Evolutionary conservation across 53 echinoderm and acorn worm genomes (phyloP), one percentile per base, ranked within the genome.

Genomic region (Actinopyga echinites): DNA sequence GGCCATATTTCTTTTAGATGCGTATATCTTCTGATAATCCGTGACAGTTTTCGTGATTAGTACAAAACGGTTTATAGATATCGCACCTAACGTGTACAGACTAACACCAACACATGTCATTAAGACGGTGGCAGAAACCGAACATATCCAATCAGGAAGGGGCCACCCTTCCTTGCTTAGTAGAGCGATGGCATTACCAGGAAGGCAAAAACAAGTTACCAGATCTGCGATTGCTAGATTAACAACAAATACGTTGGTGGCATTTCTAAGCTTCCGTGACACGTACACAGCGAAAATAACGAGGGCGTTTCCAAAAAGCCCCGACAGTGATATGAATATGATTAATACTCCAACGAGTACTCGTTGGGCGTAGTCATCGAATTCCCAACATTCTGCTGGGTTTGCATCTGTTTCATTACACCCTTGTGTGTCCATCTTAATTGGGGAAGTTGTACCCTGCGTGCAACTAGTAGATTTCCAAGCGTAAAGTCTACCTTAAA

Each of bases 241-340:
- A 34, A 95, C 92, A 86, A 95, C 95, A 53, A 95, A 95, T 10
- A 95, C 95, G 65, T 95, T 95, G 22, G 95, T 95, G 30, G 90
- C 88, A 12, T 92, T 95, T 52, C 95, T 84, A 45, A 95, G 95
- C 86, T 95, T 95, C 25, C 95, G 43, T 1, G 95, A 95, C 64
- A 92, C 43, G 35, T 87, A 83, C 8, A 95, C 95, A 36, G 95
- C 90, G 21, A 88, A 92, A 49, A 95, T 95, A 60, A 95, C 95
- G 15, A 95, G 74, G 24, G 86, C 85, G 64, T 95, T 95, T 8
- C 95, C 95, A 37, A 88, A 85, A 9, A 88, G 63, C 6, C 95
- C 95, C 21, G 90, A 34, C 19, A 90, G 4, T 20, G 92, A 86
- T 79, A 95, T 95, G 37, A 92, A 42, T 24, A 89, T 89, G 24